Base-by-base conservation (phyloP, 2,113 vertebrate genomes). In the Ovis canadensis region DNA sequence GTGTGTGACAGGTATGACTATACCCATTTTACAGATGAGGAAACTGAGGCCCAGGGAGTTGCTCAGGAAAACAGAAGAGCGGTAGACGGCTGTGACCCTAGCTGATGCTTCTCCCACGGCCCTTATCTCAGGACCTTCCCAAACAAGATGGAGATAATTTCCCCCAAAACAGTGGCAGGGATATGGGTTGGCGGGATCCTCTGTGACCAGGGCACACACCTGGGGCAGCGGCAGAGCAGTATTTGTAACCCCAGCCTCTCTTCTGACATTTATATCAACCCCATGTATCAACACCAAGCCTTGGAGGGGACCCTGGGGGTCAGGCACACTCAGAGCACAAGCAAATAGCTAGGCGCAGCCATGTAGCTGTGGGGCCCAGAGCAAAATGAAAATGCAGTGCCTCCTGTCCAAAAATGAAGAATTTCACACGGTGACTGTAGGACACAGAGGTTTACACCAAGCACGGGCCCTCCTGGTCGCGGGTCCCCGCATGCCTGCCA, bases 171-270 rank as follows among this genome's bases (percentile, higher is more conserved):
- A 36, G 36, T 4, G 57, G 77, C 43, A 50, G 81, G 27, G 27
- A 23, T 0, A 5, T 25, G 36, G 7, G n/a, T 1, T 10, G 23
- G 19, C 45, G 45, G 55, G n/a, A 17, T 36, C 23, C 27, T 15
- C 10, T 29, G 29, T 11, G 31, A 31, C 31, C 17, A 55, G 40
- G 83, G 78, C 10, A n/a, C 43, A 71, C 67, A 8, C 3, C 50
- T 23, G 11, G 17, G 25, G 27, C 29, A 23, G n/a, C 33, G 14
- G n/a, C 7, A 16, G 48, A 27, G 33, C 40, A 36, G 12, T 29
- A 23, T 27, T 27, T 12, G 3, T n/a, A 15, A 80, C 40, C 3
- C 17, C 27, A 12, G 36, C 23, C 40, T 93, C 81, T 62, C 62
- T 25, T 50, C 50, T 29, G 71, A 15, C 2, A 0, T 57, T 48